Conservation (phyloP, 2,113 vertebrate genomes). For the Centropristis striata region DNA sequence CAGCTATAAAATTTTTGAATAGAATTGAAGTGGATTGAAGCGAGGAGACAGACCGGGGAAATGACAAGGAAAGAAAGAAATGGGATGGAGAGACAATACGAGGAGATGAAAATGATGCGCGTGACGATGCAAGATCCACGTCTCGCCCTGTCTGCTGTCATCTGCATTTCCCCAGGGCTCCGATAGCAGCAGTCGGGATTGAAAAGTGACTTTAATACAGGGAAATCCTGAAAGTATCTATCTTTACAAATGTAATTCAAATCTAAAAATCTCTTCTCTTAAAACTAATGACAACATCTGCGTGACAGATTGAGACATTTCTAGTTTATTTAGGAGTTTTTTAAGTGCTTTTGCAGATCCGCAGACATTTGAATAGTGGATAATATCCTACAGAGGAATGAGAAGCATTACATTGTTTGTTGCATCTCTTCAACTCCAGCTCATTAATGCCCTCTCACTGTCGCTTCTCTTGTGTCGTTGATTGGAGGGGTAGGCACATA, state of each 20-base stretch:
- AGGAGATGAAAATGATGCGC: conserved; percentile 45
- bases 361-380: conserved; percentile 7
- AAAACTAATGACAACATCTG: conserved; percentile 11
- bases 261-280: background rate
- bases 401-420: conserved; percentile 20
- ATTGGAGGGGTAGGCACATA: conserved; percentile 64
- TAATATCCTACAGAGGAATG: background rate
- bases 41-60: conserved; percentile 19
- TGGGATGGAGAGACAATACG: conserved; percentile 4
- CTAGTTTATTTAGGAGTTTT: background rate
- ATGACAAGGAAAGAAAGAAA: conserved; percentile 25
- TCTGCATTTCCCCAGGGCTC: conserved; percentile 32
- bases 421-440: conserved; percentile 19
- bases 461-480: conserved; percentile 39
- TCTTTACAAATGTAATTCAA: conserved; percentile 26
- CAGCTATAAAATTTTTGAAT: conserved; percentile 29
- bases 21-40: conserved; percentile 40
- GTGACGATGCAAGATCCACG: conserved; percentile 40
- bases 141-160: conserved; percentile 1
- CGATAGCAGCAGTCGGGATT: conserved; percentile 2
- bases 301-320: background rate
- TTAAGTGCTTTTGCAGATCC: background rate
- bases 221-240: conserved; percentile 9
- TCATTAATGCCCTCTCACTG: conserved; percentile 67
- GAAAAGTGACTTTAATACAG: conserved; percentile 6